phyloP scores from a whole-genome alignment of 2,888 invertebrate species.

The Ophioninae sp. region DNA sequence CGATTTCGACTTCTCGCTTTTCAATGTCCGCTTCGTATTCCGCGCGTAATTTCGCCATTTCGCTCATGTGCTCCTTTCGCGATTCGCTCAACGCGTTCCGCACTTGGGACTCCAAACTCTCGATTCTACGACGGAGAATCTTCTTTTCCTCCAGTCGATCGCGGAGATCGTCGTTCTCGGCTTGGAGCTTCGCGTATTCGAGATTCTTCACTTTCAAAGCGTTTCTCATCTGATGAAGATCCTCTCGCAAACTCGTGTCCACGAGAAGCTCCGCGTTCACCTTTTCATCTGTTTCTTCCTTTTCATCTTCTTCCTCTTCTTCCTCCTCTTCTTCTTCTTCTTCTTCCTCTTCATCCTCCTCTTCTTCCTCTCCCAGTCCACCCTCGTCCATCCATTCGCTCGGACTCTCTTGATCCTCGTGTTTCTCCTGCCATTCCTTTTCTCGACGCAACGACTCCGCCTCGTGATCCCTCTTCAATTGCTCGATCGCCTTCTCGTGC shows the following conservation, averaged over 20 bases:
- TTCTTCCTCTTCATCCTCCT: constrained; percentile 38
- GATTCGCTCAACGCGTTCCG: constrained; percentile 72
- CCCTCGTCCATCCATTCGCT: constrained; percentile 28
- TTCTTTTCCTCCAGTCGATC: constrained; percentile 88
- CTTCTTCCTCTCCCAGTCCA: constrained; percentile 24
- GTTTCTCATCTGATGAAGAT: constrained; percentile 90
- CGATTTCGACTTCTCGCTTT: constrained; percentile 82
- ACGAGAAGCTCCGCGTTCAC: constrained; percentile 20
- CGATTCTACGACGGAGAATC: constrained; percentile 79
- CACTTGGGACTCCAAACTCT: constrained; percentile 70
- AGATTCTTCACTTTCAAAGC: constrained; percentile 93
- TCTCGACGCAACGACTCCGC: constrained; percentile 83
- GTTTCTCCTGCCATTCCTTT: constrained; percentile 58
- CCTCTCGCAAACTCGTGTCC: constrained; percentile 82
- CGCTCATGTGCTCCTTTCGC: constrained; percentile 74
- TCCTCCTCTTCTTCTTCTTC: constrained; percentile 1
- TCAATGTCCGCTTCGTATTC: constrained; percentile 84
- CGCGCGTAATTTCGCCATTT: constrained; percentile 76
- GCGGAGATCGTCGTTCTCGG: constrained; percentile 85
- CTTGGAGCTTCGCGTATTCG: constrained; percentile 89
- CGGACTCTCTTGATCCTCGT: constrained; percentile 6
- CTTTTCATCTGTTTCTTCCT: constrained; percentile 22
- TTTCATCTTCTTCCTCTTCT: constrained; percentile 6
- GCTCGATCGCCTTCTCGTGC: constrained; percentile 72
- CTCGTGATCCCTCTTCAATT: constrained; percentile 82